Conservation (phyloP, 2,888 invertebrate species). For the Osedax fenrisi region DNA sequence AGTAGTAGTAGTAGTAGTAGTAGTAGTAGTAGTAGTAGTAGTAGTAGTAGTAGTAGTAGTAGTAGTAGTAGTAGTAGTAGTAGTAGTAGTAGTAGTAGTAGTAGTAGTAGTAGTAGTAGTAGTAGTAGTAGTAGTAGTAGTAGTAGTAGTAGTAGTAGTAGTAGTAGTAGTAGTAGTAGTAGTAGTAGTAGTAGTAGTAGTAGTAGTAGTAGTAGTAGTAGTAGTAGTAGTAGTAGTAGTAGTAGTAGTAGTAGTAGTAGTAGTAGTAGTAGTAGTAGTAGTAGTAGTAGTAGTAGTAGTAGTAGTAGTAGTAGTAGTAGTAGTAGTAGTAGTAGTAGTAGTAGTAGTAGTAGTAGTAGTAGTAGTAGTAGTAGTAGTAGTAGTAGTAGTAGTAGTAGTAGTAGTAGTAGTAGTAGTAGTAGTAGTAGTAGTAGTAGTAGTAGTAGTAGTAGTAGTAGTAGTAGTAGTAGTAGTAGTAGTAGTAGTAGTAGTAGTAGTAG, state of each 20-base stretch:
- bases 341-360: constrained; percentile 13
- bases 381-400: background rate
- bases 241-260: constrained; percentile 9
- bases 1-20: constrained; percentile 27
- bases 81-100: constrained; percentile 9
- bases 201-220: constrained; percentile 14
- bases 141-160: constrained; percentile 13
- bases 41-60: constrained; percentile 24
- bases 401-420: constrained; percentile 5
- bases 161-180: constrained; percentile 14
- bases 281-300: constrained; percentile 13
- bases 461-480: background rate
- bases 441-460: background rate
- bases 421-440: constrained; percentile 16
- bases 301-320: constrained; percentile 13
- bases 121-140: background rate
- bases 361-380: constrained; percentile 14
- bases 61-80: constrained; percentile 15
- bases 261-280: constrained; percentile 9
- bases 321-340: constrained; percentile 4
- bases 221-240: constrained; percentile 1
- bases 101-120: background rate
- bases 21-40: constrained; percentile 27
- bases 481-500: background rate
- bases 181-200: constrained; percentile 11